These are phyloP conservation scores for Pygoscelis antarcticus DNA, from an alignment of 2,113 vertebrate genomes.

Conservation along the genomic window DNA sequence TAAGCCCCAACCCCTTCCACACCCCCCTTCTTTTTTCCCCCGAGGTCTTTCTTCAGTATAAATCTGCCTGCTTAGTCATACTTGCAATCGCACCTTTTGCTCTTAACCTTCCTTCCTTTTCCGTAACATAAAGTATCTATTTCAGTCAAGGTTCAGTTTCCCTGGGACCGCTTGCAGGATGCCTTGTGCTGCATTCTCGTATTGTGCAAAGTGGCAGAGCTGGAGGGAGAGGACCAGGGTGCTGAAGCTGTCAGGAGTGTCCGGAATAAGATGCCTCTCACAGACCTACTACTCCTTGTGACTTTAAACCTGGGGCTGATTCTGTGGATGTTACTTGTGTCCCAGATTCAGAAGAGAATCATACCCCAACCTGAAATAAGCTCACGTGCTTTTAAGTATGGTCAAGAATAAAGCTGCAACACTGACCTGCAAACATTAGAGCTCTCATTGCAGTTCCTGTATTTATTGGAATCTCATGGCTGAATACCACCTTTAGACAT, in stretches of 20 bases:
- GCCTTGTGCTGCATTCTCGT: not conserved
- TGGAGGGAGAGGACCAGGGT: not conserved
- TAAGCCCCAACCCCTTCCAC: not conserved
- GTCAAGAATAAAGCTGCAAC: not conserved
- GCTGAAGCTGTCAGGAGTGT: not conserved
- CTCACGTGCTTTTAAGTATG: not conserved
- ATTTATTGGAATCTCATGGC: not conserved
- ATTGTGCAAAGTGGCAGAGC: not conserved
- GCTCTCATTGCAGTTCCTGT: not conserved
- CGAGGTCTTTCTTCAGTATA: conserved; percentile 9
- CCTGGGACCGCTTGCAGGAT: not conserved
- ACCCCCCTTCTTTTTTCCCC: not conserved
- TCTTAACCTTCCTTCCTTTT: not conserved
- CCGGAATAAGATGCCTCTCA: not conserved
- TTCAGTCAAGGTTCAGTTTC: conserved; percentile 17
- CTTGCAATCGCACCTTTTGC: conserved; percentile 41
- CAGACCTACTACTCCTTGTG: not conserved
- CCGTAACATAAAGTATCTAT: not conserved
- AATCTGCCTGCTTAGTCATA: conserved; percentile 59
- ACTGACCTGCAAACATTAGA: not conserved
- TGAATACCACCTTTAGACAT: not conserved
- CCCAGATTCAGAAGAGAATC: not conserved
- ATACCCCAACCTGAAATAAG: not conserved
- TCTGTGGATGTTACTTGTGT: not conserved
- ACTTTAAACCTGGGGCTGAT: not conserved